phyloP scores from a whole-genome alignment of 92 coral and sea anemone species.

The Porites lobata region DNA sequence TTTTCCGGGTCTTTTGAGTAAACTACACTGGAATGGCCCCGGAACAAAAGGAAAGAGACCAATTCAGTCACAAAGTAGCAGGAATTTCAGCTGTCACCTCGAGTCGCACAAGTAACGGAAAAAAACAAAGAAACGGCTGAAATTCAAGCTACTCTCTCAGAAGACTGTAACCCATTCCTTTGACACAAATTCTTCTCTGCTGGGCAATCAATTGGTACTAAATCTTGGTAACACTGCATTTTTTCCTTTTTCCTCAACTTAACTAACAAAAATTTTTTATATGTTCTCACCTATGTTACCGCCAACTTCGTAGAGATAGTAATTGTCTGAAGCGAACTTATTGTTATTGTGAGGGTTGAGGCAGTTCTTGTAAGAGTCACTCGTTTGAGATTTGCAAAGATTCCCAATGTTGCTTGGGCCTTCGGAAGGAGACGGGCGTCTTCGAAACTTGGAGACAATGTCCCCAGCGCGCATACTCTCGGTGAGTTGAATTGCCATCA shows the following conservation, averaged over 20 bases:
- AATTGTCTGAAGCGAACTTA: slow-evolving; percentile 90
- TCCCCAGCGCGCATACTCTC: slow-evolving; percentile 88
- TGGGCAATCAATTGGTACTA: no score
- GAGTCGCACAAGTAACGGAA: no score
- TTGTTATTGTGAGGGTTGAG: slow-evolving; percentile 88
- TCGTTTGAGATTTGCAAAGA: slow-evolving; percentile 14
- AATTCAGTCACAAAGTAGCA: no score
- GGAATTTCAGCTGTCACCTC: no score
- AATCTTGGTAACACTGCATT: not conserved
- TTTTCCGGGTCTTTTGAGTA: no score
- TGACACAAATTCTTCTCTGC: no score
- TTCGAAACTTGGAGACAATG: slow-evolving; percentile 90
- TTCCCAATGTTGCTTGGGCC: slow-evolving; percentile 4
- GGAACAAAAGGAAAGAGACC: no score
- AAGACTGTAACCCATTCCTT: no score
- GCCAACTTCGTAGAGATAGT: slow-evolving; percentile 91
- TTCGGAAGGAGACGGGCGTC: slow-evolving; percentile 63
- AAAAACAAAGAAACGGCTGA: no score
- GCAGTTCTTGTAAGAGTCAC: slow-evolving; percentile 72
- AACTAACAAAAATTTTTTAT: not conserved
- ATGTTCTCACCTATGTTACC: slow-evolving; percentile 90
- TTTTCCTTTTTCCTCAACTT: no score
- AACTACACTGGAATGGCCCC: no score
- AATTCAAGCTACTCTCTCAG: no score
- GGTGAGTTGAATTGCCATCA: slow-evolving; percentile 94